Percentiles rank a stretch among this genome's conserved stretches.
Conservation (phyloP, 2,888 invertebrate genomes). For the Noctua comes region DNA sequence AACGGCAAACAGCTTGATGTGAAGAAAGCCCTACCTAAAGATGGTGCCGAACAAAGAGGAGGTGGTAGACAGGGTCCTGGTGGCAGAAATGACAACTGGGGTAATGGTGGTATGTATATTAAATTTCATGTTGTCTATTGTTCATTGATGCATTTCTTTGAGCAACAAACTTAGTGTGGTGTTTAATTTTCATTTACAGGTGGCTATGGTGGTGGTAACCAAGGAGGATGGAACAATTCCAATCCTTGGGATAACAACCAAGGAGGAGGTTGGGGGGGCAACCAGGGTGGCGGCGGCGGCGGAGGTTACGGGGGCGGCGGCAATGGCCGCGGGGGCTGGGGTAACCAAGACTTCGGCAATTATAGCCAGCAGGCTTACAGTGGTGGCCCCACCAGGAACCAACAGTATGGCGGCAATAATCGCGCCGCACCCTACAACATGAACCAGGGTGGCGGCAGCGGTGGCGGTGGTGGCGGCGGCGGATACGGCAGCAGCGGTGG, state of each 20-base stretch:
- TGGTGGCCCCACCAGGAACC: constrained; percentile 96
- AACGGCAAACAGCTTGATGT: constrained; percentile 97
- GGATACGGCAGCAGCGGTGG: constrained; percentile 83
- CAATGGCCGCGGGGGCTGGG: constrained; percentile 88
- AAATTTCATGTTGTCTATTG: neutral
- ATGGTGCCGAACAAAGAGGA: constrained; percentile 91
- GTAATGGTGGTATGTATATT: constrained; percentile 73
- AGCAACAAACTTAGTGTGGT: neutral
- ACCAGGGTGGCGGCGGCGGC: constrained; percentile 76
- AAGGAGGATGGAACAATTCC: constrained; percentile 90
- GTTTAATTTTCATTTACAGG: constrained; percentile 75
- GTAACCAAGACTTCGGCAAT: constrained; percentile 93
- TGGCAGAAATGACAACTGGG: constrained; percentile 83
- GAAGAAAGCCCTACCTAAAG: constrained; percentile 97
- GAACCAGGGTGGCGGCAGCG: constrained; percentile 91
- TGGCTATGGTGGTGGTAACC: constrained; percentile 90
- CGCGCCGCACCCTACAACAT: constrained; percentile 93
- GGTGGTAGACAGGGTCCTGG: constrained; percentile 87
- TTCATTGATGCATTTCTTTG: neutral
- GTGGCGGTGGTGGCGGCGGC: constrained; percentile 85
- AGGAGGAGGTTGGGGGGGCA: constrained; percentile 87
- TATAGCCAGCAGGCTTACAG: constrained; percentile 96
- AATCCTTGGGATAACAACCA: constrained; percentile 90
- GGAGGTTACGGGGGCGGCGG: constrained; percentile 81
- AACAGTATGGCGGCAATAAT: constrained; percentile 93